A percentile compares a stretch with the other conserved stretches of the same genome.
phyloP scores from a whole-genome alignment of 2,113 vertebrate genomes.

The Parotia lawesii region DNA sequence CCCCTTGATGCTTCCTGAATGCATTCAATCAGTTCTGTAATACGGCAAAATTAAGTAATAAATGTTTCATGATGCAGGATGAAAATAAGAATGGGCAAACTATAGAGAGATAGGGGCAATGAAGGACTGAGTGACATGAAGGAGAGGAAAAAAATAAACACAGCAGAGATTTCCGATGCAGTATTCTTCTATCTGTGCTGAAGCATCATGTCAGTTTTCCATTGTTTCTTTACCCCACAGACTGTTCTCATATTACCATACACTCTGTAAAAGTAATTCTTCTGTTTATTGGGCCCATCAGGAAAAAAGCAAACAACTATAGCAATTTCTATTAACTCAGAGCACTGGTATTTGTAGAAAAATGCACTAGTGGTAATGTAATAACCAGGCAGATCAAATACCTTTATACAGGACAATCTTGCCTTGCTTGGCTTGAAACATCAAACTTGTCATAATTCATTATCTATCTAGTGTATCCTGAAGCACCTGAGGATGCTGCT shows the following conservation, averaged over 20 bases:
- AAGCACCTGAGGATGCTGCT: not conserved
- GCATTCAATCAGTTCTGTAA: not conserved
- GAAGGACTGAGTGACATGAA: not conserved
- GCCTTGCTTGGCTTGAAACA: not conserved
- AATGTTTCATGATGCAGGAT: not conserved
- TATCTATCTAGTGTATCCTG: not conserved
- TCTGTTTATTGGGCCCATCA: not conserved
- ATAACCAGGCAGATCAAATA: not conserved
- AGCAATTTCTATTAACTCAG: not conserved
- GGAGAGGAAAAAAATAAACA: not conserved
- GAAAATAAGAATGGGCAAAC: not conserved
- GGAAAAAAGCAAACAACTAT: not conserved
- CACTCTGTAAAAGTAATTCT: not conserved
- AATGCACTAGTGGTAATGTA: not conserved
- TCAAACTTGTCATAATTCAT: not conserved
- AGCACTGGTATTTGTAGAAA: not conserved
- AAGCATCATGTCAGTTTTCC: not conserved
- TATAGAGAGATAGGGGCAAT: not conserved
- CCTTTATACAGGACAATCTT: not conserved
- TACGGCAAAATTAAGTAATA: not conserved
- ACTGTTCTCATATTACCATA: not conserved
- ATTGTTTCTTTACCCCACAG: not conserved
- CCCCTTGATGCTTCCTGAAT: not conserved
- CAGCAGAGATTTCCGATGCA: not conserved
- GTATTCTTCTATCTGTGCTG: not conserved